Conservation (phyloP, 2,797 vertebrate genomes). For the Xenopus petersii region DNA sequence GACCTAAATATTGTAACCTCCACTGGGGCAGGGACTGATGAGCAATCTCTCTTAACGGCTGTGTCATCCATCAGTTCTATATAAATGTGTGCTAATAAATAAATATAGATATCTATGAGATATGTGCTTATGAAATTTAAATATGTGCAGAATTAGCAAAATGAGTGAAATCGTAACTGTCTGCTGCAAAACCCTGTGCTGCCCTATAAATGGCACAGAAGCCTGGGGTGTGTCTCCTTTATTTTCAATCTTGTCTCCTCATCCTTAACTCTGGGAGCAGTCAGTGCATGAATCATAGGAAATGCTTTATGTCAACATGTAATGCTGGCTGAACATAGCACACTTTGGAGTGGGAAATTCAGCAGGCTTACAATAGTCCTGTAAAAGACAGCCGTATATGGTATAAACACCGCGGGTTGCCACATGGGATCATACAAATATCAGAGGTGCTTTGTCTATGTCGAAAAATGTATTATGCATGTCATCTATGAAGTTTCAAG, state of each 20-base stretch:
- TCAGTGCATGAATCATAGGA: slow-evolving; percentile 23
- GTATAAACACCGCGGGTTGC: no score
- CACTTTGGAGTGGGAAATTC: background rate
- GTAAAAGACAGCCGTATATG: no score
- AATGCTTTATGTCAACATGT: slow-evolving; percentile 2
- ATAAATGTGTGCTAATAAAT: background rate
- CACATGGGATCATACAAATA: no score
- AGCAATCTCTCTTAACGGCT: no score
- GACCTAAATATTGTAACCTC: no score
- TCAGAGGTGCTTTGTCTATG: no score
- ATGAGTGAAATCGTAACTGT: slow-evolving; percentile 12
- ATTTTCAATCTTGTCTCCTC: slow-evolving; percentile 10
- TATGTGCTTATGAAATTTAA: background rate
- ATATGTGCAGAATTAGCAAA: slow-evolving; percentile 10
- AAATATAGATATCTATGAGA: background rate
- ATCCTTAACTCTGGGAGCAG: slow-evolving; percentile 18
- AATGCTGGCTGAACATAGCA: no score
- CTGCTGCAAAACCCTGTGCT: slow-evolving; percentile 15
- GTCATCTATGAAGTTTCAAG: no score
- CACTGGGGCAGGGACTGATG: no score
- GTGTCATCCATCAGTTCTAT: no score
- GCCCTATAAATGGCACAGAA: slow-evolving; percentile 13
- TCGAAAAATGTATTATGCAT: no score
- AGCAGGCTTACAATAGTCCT: background rate
- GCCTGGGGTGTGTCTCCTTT: slow-evolving; percentile 15